Percentiles rank a stretch among this genome's conserved stretches.
Evolutionary conservation across 1,140 invertebrate genomes (phyloP).

Genomic region (Zaprionus davidi): DNA sequence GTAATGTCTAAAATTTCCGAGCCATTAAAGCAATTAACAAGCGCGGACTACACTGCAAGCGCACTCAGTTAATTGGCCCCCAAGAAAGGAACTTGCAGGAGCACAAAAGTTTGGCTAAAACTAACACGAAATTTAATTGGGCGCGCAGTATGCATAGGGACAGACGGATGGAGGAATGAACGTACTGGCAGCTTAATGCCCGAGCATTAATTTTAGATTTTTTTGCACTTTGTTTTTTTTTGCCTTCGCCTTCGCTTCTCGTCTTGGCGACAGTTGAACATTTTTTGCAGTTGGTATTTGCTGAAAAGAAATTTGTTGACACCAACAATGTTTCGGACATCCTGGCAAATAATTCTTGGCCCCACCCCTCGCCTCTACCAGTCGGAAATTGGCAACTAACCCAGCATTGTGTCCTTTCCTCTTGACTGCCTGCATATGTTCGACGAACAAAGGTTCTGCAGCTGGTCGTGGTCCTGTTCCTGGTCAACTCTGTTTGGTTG

Average conservation of each 20-base stretch:
- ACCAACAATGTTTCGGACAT: slow-evolving; percentile 84
- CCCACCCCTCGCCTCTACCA: background rate
- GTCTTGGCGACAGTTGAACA: slow-evolving; percentile 44
- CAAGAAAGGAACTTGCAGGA: slow-evolving; percentile 2
- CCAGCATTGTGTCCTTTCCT: slow-evolving; percentile 72
- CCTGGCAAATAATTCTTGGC: slow-evolving; percentile 79
- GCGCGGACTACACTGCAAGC: slow-evolving; percentile 23
- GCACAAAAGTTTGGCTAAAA: slow-evolving; percentile 44
- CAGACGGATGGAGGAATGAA: slow-evolving; percentile 16
- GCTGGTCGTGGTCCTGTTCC: slow-evolving; percentile 11
- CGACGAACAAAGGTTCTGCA: slow-evolving; percentile 12
- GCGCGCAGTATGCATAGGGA: slow-evolving; percentile 31
- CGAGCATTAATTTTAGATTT: slow-evolving; percentile 62
- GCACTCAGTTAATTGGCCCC: slow-evolving; percentile 70
- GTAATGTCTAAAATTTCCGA: slow-evolving; percentile 64
- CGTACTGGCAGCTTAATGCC: slow-evolving; percentile 51
- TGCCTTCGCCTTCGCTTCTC: background rate
- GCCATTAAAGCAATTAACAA: slow-evolving; percentile 82
- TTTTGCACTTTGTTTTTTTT: slow-evolving; percentile 22
- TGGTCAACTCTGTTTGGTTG: slow-evolving; percentile 38
- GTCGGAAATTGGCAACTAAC: slow-evolving; percentile 77
- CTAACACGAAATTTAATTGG: slow-evolving; percentile 76
- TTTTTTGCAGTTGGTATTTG: slow-evolving; percentile 62
- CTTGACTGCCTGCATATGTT: slow-evolving; percentile 80
- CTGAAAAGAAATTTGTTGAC: slow-evolving; percentile 78